Conservation (phyloP, 2,888 invertebrate genomes). For the Drosophila putrida region DNA sequence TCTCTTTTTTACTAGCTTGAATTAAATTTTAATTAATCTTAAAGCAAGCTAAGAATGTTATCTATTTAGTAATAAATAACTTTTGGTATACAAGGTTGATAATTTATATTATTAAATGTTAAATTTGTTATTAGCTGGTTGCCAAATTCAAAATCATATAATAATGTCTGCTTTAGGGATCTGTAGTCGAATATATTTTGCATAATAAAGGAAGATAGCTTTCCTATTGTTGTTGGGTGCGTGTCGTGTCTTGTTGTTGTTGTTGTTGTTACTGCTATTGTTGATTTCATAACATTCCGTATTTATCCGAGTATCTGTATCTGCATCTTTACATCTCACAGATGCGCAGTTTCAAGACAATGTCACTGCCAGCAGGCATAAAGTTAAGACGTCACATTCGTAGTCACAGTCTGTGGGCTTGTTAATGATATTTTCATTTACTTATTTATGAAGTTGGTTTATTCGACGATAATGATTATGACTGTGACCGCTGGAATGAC, state of each 20-base stretch:
- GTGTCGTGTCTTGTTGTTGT: slow-evolving; percentile 9
- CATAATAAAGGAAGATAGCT: slow-evolving; percentile 2
- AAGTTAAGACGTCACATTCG: not conserved
- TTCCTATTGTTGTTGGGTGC: slow-evolving; percentile 19
- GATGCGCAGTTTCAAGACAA: slow-evolving; percentile 31
- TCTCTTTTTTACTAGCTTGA: too few relatives aligned
- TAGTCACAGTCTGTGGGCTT: not conserved
- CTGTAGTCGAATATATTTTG: not conserved
- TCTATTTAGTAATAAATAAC: too few relatives aligned
- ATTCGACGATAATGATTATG: slow-evolving; percentile 18
- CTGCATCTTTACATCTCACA: slow-evolving; percentile 9
- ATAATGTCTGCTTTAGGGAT: too few relatives aligned
- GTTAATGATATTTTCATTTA: slow-evolving; percentile 15
- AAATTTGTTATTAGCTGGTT: too few relatives aligned
- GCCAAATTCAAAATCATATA: too few relatives aligned
- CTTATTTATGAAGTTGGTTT: slow-evolving; percentile 13
- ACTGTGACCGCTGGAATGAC: slow-evolving; percentile 27
- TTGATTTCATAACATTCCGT: slow-evolving; percentile 27
- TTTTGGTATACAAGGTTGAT: too few relatives aligned
- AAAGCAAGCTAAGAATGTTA: too few relatives aligned
- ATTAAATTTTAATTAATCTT: too few relatives aligned
- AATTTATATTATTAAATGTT: too few relatives aligned
- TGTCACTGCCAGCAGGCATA: slow-evolving; percentile 40
- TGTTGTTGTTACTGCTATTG: not conserved
- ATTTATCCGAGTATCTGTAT: slow-evolving; percentile 11